Conservation (phyloP, 2,113 vertebrate species). For the Sebastes fasciatus region DNA sequence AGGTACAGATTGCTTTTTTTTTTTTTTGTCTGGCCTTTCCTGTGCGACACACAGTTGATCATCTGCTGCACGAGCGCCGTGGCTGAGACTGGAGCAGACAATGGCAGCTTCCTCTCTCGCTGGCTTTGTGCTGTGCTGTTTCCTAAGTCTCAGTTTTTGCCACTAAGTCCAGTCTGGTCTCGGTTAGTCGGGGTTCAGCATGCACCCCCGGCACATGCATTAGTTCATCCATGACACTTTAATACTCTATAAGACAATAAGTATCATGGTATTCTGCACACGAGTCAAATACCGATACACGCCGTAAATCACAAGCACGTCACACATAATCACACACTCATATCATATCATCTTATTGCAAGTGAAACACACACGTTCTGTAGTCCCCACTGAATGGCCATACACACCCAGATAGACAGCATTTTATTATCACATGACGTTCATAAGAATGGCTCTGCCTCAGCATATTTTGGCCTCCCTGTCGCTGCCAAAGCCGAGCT, state of each 20-base stretch:
- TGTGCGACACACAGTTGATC: slow-evolving; percentile 39
- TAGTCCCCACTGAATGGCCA: slow-evolving; percentile 42
- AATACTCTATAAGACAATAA: neutral
- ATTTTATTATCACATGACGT: slow-evolving; percentile 63
- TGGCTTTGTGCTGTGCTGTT: slow-evolving; percentile 56
- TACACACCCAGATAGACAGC: slow-evolving; percentile 57
- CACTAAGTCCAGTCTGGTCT: slow-evolving; percentile 28
- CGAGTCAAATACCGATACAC: slow-evolving; percentile 13
- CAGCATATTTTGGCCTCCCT: slow-evolving; percentile 41
- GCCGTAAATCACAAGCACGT: neutral
- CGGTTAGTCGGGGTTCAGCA: neutral
- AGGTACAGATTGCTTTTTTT: slow-evolving; percentile 85
- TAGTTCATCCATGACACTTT: slow-evolving; percentile 3
- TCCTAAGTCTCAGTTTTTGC: slow-evolving; percentile 36
- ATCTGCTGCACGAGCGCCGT: slow-evolving; percentile 41
- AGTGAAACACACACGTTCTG: slow-evolving; percentile 24
- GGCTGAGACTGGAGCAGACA: slow-evolving; percentile 58
- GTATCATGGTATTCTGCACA: neutral
- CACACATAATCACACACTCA: neutral
- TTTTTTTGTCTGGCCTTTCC: slow-evolving; percentile 28
- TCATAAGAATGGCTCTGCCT: slow-evolving; percentile 52
- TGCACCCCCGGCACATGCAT: neutral
- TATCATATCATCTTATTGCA: slow-evolving; percentile 23
- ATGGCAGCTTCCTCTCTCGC: slow-evolving; percentile 66
- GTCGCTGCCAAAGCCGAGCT: slow-evolving; percentile 23